These are phyloP conservation scores for Catocala sponsa DNA, from an alignment of 2,888 invertebrate genomes.

Conservation along the genomic window DNA sequence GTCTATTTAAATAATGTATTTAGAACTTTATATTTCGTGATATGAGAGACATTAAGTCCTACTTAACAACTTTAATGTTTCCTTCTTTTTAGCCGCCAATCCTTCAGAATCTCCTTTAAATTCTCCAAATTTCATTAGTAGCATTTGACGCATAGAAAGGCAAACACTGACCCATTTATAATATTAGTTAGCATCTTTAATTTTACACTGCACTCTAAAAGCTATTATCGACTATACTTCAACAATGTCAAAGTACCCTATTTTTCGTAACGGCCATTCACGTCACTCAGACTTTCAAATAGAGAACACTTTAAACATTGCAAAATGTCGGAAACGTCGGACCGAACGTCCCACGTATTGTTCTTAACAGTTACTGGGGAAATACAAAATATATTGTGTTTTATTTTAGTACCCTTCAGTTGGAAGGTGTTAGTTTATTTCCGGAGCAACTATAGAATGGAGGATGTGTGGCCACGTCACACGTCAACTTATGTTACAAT, in stretches of 20 bases:
- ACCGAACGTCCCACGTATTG: conserved; percentile 15
- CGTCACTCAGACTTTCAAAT: conserved; percentile 22
- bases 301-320: conserved; percentile 17
- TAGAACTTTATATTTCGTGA: too few relatives aligned
- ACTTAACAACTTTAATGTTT: too few relatives aligned
- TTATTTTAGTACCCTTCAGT: conserved; percentile 13
- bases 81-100: too few relatives aligned
- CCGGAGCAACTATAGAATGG: conserved; percentile 4
- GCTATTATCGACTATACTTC: neutral
- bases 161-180: too few relatives aligned
- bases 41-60: too few relatives aligned
- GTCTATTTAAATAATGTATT: too few relatives aligned
- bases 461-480: conserved; percentile 1
- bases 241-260: conserved; percentile 6
- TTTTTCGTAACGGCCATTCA: conserved; percentile 11
- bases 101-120: too few relatives aligned
- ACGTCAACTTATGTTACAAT: neutral
- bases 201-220: conserved; percentile 1
- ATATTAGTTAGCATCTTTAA: neutral
- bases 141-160: too few relatives aligned
- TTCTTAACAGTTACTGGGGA: conserved; percentile 16
- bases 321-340: conserved; percentile 24
- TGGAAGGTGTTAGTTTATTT: conserved; percentile 14
- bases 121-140: too few relatives aligned
- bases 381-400: conserved; percentile 6